phyloP scores from a whole-genome alignment of 2,888 invertebrate species.

The Xanthorhoe designata region DNA sequence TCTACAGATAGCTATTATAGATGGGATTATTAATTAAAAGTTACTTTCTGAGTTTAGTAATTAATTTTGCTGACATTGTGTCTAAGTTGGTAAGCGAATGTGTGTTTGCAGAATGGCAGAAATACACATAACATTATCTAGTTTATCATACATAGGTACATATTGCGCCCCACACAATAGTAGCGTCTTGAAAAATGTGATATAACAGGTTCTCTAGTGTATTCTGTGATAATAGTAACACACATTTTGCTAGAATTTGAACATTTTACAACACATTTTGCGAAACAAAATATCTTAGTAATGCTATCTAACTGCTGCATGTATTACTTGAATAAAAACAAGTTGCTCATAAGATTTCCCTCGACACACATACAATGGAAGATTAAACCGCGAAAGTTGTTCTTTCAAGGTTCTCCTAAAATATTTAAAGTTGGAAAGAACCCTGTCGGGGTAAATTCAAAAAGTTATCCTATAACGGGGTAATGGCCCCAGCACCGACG shows the following conservation, averaged over 20 bases:
- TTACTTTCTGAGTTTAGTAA: constrained; percentile 17
- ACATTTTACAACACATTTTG: no score
- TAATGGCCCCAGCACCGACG: constrained; percentile 11
- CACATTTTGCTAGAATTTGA: no score
- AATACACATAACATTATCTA: neutral
- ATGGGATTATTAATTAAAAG: constrained; percentile 26
- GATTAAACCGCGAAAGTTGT: neutral
- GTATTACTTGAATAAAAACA: neutral
- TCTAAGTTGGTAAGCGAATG: neutral
- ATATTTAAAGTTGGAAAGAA: neutral
- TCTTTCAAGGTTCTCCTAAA: constrained; percentile 6
- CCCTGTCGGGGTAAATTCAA: constrained; percentile 3
- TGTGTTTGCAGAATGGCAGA: neutral
- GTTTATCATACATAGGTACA: neutral
- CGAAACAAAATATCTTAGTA: no score
- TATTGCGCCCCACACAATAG: neutral
- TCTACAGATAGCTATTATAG: constrained; percentile 24
- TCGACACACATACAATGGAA: neutral
- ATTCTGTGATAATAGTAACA: no score
- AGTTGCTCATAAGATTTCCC: neutral
- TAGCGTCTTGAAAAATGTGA: neutral
- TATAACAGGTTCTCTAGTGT: no score
- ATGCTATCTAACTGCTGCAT: no score
- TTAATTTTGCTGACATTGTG: constrained; percentile 16
- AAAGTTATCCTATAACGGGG: constrained; percentile 21